Base-by-base conservation (phyloP, 1,140 invertebrate species). In the Penaeus japonicus region DNA sequence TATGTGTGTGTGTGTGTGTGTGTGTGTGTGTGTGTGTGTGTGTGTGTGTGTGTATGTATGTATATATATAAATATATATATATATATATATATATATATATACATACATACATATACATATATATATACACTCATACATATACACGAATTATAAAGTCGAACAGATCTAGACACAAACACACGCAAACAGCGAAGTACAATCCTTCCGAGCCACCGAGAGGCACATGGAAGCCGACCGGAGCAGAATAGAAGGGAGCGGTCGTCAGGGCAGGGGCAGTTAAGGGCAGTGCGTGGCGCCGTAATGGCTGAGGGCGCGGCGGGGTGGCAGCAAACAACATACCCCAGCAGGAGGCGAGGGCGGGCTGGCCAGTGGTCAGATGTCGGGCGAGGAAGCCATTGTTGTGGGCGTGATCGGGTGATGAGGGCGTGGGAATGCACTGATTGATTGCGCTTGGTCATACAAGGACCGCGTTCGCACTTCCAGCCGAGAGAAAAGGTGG, bases 401-500 rank as follows among this genome's bases (percentile, higher is more conserved):
- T 22, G 17, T 4, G 27, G 65, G 83, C 83, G 65, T 84, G 65
- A 70, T 62, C 83, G 65, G 83, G 70, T 84, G 83, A 70, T 10
- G 65, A 62, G 83, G 83, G 83, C 83, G 83, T 84, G 83, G 55
- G 62, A 65, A n/a, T 47, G 82, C n/a, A n/a, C 65, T 84, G 82
- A 84, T 75, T 84, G 55, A 84, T 75, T 39, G 83, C 62, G 27
- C 1, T 22, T 39, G 27, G 20, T 20, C 12, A 62, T 35, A 83
- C 15, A 57, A 17, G 39, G 77, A 17, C 47, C 0, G n/a, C 77
- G n/a, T 24, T 53, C 77, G 54, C 47, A 39, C 39, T 4, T 39
- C 39, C 39, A 39, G 39, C 1, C 4, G 12, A 12, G n/a, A 47
- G 47, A 47, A 47, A 47, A 47, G 47, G 47, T 15, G 47, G 47